phyloP scores from a whole-genome alignment of 35 echinoderm and acorn worm species.

The Acanthaster planci region DNA sequence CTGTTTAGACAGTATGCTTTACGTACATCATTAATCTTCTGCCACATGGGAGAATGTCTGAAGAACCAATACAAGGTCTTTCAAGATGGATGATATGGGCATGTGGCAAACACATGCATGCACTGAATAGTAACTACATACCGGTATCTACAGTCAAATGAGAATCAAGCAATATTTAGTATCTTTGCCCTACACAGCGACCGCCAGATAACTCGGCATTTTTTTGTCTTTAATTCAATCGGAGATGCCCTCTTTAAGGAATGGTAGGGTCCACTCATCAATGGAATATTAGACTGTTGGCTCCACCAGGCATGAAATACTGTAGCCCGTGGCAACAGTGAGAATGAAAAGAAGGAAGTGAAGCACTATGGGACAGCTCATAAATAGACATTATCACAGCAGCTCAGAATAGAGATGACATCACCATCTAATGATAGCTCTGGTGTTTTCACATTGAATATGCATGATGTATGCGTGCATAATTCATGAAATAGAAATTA shows the following conservation, averaged over 20 bases:
- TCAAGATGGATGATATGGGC: too few species aligned
- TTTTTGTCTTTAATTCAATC: too few species aligned
- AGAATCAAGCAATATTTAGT: too few species aligned
- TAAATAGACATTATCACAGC: slow-evolving; percentile 7
- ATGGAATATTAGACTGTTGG: slow-evolving; percentile 13
- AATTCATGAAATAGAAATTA: not conserved
- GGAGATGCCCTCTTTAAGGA: not conserved
- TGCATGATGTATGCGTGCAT: not conserved
- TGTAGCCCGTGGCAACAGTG: not conserved
- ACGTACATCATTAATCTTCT: too few species aligned
- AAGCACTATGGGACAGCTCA: slow-evolving; percentile 20
- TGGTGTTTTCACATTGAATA: slow-evolving; percentile 1
- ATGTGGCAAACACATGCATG: too few species aligned
- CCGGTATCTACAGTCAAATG: too few species aligned
- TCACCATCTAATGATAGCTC: not conserved
- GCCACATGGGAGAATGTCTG: too few species aligned
- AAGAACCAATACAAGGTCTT: too few species aligned
- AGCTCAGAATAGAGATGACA: slow-evolving; percentile 15
- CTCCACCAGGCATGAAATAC: slow-evolving; percentile 2
- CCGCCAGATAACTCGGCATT: too few species aligned
- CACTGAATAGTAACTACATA: too few species aligned
- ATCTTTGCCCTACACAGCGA: too few species aligned
- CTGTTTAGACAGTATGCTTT: too few species aligned
- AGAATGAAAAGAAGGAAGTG: not conserved
- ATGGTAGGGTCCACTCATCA: slow-evolving; percentile 14